A percentile compares a stretch with the other conserved stretches of the same genome.
Evolutionary conservation across 2,113 vertebrate genomes (phyloP).

Genomic region (Neogobius melanostomus): DNA sequence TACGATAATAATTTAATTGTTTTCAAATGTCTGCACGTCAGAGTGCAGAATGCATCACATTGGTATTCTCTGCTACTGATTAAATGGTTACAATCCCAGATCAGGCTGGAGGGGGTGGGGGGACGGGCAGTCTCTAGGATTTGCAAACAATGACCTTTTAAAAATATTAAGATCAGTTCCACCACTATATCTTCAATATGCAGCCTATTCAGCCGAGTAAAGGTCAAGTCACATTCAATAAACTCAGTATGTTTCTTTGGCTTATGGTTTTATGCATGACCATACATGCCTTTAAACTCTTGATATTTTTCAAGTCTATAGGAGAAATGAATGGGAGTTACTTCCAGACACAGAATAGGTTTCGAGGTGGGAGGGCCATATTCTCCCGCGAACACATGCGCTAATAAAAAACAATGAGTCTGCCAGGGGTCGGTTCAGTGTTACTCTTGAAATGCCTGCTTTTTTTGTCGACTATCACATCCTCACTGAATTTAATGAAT

Average conservation of each 20-base stretch:
- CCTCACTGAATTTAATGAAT: conserved; percentile 4
- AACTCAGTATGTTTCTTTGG: neutral
- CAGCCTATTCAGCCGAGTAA: neutral
- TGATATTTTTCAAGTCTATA: too few species aligned
- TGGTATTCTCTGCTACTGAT: neutral
- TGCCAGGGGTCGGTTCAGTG: neutral
- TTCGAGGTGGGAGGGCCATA: too few species aligned
- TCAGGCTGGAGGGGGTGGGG: neutral
- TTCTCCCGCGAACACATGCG: too few species aligned
- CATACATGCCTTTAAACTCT: neutral
- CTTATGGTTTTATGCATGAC: conserved; percentile 1
- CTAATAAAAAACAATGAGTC: too few species aligned
- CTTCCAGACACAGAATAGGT: too few species aligned
- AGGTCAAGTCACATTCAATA: conserved; percentile 6
- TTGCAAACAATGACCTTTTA: neutral
- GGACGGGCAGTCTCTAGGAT: neutral
- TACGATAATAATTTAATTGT: too few species aligned
- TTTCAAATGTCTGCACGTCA: too few species aligned
- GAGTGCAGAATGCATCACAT: neutral
- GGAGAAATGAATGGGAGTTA: too few species aligned
- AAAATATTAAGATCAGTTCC: conserved; percentile 3
- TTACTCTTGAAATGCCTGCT: neutral
- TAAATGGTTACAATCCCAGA: neutral
- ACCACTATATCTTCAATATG: conserved; percentile 8
- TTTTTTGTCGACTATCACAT: neutral